Percentiles rank a stretch among this genome's conserved stretches.
These are phyloP conservation scores for Argyra leucocephala DNA, from an alignment of 2,888 invertebrate genomes.

Conservation along the genomic window DNA sequence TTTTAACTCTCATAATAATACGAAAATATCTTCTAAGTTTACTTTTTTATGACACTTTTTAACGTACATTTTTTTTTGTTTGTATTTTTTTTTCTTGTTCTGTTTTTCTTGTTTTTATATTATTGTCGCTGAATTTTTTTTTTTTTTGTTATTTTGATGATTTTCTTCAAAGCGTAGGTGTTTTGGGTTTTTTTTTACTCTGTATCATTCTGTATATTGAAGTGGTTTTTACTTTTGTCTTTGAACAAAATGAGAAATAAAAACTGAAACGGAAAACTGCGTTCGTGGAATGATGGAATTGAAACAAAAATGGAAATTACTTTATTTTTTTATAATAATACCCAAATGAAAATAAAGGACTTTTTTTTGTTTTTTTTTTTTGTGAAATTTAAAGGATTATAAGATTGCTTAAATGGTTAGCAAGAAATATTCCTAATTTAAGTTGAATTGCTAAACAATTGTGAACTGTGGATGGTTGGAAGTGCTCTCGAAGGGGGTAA, in stretches of 20 bases:
- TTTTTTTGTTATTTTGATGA: background rate
- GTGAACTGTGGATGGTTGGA: too few species aligned
- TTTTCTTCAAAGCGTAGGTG: background rate
- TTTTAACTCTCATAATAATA: background rate
- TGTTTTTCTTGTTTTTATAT: background rate
- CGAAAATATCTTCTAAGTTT: background rate
- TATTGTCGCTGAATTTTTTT: background rate
- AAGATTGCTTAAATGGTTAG: too few species aligned
- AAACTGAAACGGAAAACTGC: too few species aligned
- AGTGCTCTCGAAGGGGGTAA: too few species aligned
- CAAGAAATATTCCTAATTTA: too few species aligned
- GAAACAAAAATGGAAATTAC: too few species aligned
- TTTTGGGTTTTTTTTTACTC: background rate
- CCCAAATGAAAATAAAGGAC: too few species aligned
- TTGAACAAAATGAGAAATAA: background rate
- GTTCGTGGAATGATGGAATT: too few species aligned
- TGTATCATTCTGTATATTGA: background rate
- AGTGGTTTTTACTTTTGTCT: background rate
- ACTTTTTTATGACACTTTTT: background rate
- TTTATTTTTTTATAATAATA: too few species aligned
- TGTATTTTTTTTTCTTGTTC: background rate
- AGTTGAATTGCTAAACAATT: too few species aligned
- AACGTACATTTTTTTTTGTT: background rate
- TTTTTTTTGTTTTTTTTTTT: too few species aligned
- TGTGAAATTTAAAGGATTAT: too few species aligned